Base-by-base conservation (phyloP, 2,113 vertebrate genomes). In the Lagopus leucura region DNA sequence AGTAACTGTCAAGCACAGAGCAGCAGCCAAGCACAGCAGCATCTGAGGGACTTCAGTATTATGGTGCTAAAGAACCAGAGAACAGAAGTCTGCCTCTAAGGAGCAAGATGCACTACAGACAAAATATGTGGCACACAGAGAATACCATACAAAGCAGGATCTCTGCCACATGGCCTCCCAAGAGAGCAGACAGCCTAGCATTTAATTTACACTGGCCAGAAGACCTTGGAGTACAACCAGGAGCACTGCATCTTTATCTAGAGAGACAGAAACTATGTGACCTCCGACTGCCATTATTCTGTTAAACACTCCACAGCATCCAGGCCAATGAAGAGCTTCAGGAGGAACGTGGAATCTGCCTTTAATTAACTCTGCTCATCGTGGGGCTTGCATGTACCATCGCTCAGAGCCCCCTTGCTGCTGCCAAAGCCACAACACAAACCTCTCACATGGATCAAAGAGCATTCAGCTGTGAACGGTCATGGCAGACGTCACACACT, bases 301-400 rank as follows among this genome's bases (percentile, higher is more conserved):
- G 63, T 93, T 93, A 91, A 93, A 90, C 48, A 34, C 42, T 94
- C 88, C 73, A 57, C 77, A 87, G 88, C 13, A 74, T 2, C 78
- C 0, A 73, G 47, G 61, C 47, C 65, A 90, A 78, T 19, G 25
- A 86, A 72, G 81, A 65, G 69, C 69, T 92, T 90, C 79, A 78
- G 47, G 77, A 92, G 19, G 20, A 77, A 28, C 38, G 82, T 3
- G 2, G 58, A 83, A 36, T 21, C 5, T 1, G 21, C 43, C 83
- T 92, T 91, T 90, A 94, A 96, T 88, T 89, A 90, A 65, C 1
- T 0, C 80, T 91, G 79, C 40, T 84, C 36, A 61, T 83, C 52
- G 40, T 81, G 83, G 75, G 64, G 40, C 20, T 69, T 55, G 75
- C 18, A 16, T 1, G 7, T 25, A 76, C 34, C 55, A 13, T 71